Evolutionary conservation across 2,113 vertebrate genomes (phyloP), one percentile per base, ranked within the genome.

Genomic region (Thryonomys swinderianus): DNA sequence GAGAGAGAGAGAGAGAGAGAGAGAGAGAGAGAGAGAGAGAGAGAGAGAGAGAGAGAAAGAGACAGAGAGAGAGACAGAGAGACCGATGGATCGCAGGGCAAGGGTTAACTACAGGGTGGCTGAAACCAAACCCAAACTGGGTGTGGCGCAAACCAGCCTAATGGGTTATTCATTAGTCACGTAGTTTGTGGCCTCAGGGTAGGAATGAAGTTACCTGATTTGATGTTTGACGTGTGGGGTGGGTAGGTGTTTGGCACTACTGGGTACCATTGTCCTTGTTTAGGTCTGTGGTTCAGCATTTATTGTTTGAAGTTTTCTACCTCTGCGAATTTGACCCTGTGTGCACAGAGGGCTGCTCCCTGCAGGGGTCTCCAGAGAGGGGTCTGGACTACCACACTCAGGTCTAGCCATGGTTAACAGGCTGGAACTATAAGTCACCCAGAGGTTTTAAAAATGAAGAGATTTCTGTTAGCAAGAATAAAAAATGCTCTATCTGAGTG

Each of bases 51-150:
- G n/a, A n/a, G n/a, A n/a, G n/a, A n/a, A n/a, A n/a, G n/a, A n/a
- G n/a, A n/a, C n/a, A 51, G 71, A 74, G 10, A 73, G 18, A 62
- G 6, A 12, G 57, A 83, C 9, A 40, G 69, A 90, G 30, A 86
- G 51, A 64, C 25, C 66, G 4, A 53, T 66, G 48, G 76, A 76
- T 0, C 59, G 21, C 37, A 80, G 92, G 86, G 57, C 91, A 93
- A 96, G 89, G 74, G 83, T 95, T 84, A 80, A 80, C 74, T 91
- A 53, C 37, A 62, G 34, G 53, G 67, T n/a, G 37, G 84, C 57
- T 30, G 74, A 51, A 78, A 76, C 13, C 6, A 14, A 87, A 53
- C 61, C 37, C 80, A 62, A 23, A 30, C 14, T 42, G 92, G 88
- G 95, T 61, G 74, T 61, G 90, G 88, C 30, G 30, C 79, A 71